Percentiles rank a stretch among this genome's conserved stretches.
Conservation (phyloP, 2,888 invertebrate genomes). For the Eurytoma californica region DNA sequence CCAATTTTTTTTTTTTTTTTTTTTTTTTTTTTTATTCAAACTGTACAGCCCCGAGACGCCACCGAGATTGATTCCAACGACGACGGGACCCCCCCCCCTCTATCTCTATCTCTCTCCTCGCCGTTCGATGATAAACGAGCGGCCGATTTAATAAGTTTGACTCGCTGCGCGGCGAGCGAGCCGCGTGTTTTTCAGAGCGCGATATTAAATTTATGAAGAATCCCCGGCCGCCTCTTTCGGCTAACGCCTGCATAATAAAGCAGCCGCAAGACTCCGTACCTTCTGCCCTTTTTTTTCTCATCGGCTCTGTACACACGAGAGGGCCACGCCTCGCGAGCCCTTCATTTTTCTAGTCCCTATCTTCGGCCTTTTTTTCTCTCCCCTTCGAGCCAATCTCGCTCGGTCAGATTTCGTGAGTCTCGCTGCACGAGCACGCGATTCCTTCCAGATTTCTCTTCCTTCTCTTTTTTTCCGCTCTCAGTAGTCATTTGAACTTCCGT, state of each 20-base stretch:
- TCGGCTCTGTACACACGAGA: not conserved
- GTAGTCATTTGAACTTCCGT: conserved; percentile 31
- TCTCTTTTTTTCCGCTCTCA: conserved; percentile 5
- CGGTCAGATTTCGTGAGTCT: not conserved
- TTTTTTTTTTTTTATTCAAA: conserved; percentile 30
- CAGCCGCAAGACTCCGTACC: not conserved
- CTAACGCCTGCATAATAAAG: conserved; percentile 35
- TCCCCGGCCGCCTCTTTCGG: not conserved
- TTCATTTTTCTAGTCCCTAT: conserved; percentile 8
- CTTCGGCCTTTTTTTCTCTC: not conserved
- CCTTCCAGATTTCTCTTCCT: not conserved
- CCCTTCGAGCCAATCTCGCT: too few species aligned
- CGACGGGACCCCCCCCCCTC: not conserved
- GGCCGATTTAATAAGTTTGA: conserved; percentile 47
- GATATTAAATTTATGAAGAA: conserved; percentile 49
- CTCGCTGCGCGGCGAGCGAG: conserved; percentile 1
- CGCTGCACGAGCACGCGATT: not conserved
- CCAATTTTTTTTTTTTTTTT: not conserved
- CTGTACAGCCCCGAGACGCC: not conserved
- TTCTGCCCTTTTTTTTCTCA: not conserved
- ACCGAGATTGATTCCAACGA: conserved; percentile 31
- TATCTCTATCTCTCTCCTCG: not conserved
- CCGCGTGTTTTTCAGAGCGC: not conserved
- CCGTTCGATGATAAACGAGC: conserved; percentile 49
- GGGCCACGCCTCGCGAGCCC: not conserved